Evolutionary conservation across 2,113 vertebrate species (phyloP).

Genomic region (Morone saxatilis): DNA sequence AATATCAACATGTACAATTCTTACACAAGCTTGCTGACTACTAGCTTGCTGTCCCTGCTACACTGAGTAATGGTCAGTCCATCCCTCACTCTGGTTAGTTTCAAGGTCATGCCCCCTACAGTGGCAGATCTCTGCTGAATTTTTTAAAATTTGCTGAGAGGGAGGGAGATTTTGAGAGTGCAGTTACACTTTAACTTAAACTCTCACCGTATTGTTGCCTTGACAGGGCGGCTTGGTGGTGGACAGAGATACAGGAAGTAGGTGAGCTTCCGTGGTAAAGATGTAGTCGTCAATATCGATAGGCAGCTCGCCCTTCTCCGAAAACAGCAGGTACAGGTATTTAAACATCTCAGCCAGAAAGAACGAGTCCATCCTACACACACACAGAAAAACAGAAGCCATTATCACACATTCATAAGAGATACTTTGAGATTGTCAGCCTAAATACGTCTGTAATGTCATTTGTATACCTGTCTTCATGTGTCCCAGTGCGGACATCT

Average conservation of each 20-base stretch:
- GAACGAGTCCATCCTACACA: constrained; percentile 96
- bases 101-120: too few relatives aligned
- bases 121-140: too few relatives aligned
- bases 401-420: neutral
- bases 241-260: constrained; percentile 95
- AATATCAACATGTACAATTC: neutral
- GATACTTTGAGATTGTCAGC: neutral
- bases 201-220: constrained; percentile 80
- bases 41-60: too few relatives aligned
- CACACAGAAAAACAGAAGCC: neutral
- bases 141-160: too few relatives aligned
- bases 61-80: too few relatives aligned
- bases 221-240: constrained; percentile 83
- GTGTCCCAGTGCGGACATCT: constrained; percentile 97
- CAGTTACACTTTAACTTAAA: neutral
- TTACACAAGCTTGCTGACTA: neutral
- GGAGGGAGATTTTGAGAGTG: too few relatives aligned
- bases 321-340: constrained; percentile 96
- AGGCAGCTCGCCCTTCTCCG: constrained; percentile 94
- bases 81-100: too few relatives aligned
- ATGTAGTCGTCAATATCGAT: constrained; percentile 97
- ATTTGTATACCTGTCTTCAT: constrained; percentile 92
- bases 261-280: constrained; percentile 98
- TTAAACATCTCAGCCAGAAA: constrained; percentile 99
- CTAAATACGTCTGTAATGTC: neutral